A percentile compares a stretch with the other conserved stretches of the same genome.
Conservation (phyloP, 2,888 invertebrate genomes). For the Drosophila mayaguana region DNA sequence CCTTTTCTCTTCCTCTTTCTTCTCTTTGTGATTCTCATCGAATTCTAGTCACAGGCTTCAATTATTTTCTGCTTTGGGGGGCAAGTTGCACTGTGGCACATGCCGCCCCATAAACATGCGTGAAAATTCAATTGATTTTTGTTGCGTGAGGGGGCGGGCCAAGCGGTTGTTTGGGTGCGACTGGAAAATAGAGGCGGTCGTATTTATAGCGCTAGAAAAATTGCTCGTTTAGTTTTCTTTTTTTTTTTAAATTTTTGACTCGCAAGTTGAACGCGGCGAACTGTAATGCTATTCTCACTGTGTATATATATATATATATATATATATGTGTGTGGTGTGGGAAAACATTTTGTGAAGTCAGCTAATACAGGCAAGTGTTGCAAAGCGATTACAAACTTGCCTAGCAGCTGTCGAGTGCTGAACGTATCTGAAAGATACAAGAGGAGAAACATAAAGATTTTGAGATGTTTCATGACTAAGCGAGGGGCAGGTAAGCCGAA, state of each 20-base stretch:
- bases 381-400: conserved; percentile 59
- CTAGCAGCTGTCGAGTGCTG: conserved; percentile 62
- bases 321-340: conserved; percentile 57
- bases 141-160: background rate
- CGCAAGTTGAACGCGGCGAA: conserved; percentile 15
- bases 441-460: conserved; percentile 8
- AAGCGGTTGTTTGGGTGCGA: conserved; percentile 7
- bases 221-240: conserved; percentile 48
- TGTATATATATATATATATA: conserved; percentile 7
- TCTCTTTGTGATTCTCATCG: background rate
- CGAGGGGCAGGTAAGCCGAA: background rate
- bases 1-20: no score
- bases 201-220: conserved; percentile 72
- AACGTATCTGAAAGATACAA: conserved; percentile 48
- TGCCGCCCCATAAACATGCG: conserved; percentile 70
- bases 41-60: background rate
- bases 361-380: conserved; percentile 35
- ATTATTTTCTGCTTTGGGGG: background rate
- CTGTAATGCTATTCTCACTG: conserved; percentile 9
- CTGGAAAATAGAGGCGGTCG: conserved; percentile 45
- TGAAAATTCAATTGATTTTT: conserved; percentile 79
- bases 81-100: conserved; percentile 39
- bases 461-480: conserved; percentile 23
- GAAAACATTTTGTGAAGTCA: conserved; percentile 59
- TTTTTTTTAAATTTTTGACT: conserved; percentile 7